These are phyloP conservation scores for Athetis lepigone DNA, from an alignment of 2,888 invertebrate species.

Conservation along the genomic window DNA sequence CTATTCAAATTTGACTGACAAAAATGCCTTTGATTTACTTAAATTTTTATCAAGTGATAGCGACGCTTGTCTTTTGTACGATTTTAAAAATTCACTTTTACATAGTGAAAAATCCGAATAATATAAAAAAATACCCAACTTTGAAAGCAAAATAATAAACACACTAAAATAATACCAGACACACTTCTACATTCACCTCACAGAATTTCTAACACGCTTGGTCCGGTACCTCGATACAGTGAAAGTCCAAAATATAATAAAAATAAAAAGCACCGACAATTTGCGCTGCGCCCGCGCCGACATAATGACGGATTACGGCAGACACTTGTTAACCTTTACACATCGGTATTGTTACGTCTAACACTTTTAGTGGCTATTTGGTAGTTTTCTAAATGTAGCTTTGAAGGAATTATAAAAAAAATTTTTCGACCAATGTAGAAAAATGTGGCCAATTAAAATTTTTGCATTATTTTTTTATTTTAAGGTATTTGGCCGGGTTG, in stretches of 20 bases:
- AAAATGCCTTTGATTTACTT: too few species aligned
- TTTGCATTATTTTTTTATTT: too few species aligned
- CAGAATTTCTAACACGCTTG: constrained; percentile 12
- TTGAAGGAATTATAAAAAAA: too few species aligned
- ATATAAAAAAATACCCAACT: not conserved
- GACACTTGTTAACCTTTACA: constrained; percentile 43
- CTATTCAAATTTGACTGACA: too few species aligned
- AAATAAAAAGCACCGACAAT: constrained; percentile 35
- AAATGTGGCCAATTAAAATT: too few species aligned
- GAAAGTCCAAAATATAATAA: constrained; percentile 64
- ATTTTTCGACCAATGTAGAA: too few species aligned
- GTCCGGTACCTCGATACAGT: constrained; percentile 34
- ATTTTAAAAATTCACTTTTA: too few species aligned
- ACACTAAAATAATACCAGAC: constrained; percentile 34
- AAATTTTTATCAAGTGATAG: too few species aligned
- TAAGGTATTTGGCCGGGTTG: too few species aligned
- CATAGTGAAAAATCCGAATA: too few species aligned
- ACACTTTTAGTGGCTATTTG: constrained; percentile 21
- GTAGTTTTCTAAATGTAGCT: not conserved
- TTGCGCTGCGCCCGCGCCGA: constrained; percentile 26
- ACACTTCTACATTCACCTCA: constrained; percentile 23
- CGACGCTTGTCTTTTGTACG: too few species aligned
- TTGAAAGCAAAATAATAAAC: constrained; percentile 2
- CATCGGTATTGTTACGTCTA: not conserved
- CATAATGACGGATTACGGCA: constrained; percentile 39